phyloP scores from a whole-genome alignment of 2,797 vertebrate species.

The Coregonus ussuriensis region DNA sequence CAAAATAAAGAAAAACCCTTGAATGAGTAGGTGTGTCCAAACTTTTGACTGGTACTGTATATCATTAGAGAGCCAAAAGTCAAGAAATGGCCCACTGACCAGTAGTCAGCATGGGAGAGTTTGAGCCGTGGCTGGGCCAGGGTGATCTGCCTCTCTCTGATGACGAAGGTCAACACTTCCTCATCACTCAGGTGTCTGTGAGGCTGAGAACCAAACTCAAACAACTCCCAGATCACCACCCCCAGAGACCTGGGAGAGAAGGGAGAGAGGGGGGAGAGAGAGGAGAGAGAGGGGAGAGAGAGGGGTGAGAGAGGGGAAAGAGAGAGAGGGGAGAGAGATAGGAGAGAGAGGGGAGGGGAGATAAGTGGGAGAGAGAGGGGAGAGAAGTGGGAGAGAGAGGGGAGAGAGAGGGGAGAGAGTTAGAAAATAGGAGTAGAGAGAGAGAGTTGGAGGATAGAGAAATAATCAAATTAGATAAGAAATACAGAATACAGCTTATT shows the following conservation, averaged over 20 bases:
- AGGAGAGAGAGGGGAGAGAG: neutral
- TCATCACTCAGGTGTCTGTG: constrained; percentile 91
- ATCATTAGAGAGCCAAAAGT: too few species aligned
- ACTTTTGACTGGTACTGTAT: too few species aligned
- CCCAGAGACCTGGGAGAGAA: constrained; percentile 84
- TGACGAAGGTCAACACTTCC: constrained; percentile 90
- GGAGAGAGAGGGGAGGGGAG: neutral
- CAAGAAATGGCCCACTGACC: constrained; percentile 71
- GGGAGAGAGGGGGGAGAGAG: constrained; percentile 17
- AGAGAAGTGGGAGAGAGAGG: too few species aligned
- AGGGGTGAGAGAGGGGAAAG: neutral
- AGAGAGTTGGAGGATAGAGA: neutral
- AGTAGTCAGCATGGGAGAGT: constrained; percentile 89
- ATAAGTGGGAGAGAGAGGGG: too few species aligned
- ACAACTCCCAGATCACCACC: constrained; percentile 93
- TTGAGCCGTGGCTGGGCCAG: constrained; percentile 89
- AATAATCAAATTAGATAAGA: neutral
- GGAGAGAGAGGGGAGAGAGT: neutral
- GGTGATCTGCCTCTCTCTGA: constrained; percentile 91
- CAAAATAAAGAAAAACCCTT: too few species aligned
- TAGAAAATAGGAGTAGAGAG: neutral
- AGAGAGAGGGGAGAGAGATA: too few species aligned
- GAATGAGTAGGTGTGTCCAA: too few species aligned
- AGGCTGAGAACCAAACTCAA: constrained; percentile 92
- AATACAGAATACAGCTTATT: neutral